phyloP scores from a whole-genome alignment of 2,113 vertebrate species.

The Labrus mixtus region DNA sequence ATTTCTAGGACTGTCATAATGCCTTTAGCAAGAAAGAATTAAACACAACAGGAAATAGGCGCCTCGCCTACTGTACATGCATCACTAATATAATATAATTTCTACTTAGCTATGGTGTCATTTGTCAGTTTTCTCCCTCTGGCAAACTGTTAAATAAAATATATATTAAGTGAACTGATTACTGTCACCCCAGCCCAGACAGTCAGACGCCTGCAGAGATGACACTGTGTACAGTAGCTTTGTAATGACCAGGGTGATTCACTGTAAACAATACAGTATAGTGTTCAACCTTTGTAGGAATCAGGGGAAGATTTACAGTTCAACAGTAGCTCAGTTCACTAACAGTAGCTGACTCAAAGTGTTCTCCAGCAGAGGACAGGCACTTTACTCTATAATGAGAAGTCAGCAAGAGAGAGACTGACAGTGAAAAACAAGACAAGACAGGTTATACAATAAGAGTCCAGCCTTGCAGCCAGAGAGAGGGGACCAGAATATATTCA shows the following conservation, averaged over 20 bases:
- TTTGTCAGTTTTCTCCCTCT: constrained; percentile 39
- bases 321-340: constrained; percentile 3
- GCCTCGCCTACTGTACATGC: neutral
- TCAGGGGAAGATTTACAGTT: constrained; percentile 16
- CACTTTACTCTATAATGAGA: constrained; percentile 31
- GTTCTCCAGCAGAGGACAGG: neutral
- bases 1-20: constrained; percentile 10
- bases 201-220: neutral
- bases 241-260: constrained; percentile 3
- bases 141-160: constrained; percentile 44
- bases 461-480: constrained; percentile 29
- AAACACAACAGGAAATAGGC: constrained; percentile 33
- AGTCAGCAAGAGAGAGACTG: constrained; percentile 19
- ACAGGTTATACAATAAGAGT: constrained; percentile 40
- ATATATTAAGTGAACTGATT: constrained; percentile 40
- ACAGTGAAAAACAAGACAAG: constrained; percentile 25
- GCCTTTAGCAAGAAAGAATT: constrained; percentile 49
- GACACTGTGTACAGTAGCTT: neutral
- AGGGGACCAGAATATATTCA: constrained; percentile 44
- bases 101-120: constrained; percentile 1
- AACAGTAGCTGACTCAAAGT: neutral
- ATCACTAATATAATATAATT: constrained; percentile 18
- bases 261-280: constrained; percentile 5
- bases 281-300: constrained; percentile 17
- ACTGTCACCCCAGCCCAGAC: constrained; percentile 39